phyloP scores from a whole-genome alignment of 1,140 invertebrate genomes.

The Drosophila mayri region DNA sequence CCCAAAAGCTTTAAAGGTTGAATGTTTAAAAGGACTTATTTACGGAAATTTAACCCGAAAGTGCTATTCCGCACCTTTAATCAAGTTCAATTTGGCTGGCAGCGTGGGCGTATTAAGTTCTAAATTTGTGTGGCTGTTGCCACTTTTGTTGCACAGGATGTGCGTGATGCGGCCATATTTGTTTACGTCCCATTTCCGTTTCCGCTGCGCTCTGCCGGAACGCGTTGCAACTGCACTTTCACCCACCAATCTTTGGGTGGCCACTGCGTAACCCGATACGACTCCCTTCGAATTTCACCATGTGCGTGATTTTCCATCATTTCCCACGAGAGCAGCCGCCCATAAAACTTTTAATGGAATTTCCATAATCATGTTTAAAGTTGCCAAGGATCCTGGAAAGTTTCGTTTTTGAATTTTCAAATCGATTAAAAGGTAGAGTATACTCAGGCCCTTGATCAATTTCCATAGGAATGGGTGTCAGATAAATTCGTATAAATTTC shows the following conservation, averaged over 20 bases:
- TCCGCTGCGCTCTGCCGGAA: conserved; percentile 40
- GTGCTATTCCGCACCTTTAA: background rate
- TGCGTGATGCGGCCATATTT: conserved; percentile 68
- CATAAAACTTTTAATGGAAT: conserved; percentile 75
- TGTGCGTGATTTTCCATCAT: conserved; percentile 72
- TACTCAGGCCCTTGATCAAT: background rate
- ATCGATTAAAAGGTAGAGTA: conserved; percentile 18
- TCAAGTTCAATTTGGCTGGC: background rate
- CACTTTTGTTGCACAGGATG: conserved; percentile 49
- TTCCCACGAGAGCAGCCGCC: conserved; percentile 15
- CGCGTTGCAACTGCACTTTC: conserved; percentile 38
- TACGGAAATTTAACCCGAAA: no score
- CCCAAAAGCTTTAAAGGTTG: no score
- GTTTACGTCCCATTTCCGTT: conserved; percentile 72
- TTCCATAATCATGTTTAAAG: conserved; percentile 69
- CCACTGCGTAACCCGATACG: conserved; percentile 56
- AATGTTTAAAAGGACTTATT: no score
- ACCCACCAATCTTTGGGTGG: background rate
- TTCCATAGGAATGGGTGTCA: conserved; percentile 1
- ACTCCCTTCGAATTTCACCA: background rate
- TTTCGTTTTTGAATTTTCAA: conserved; percentile 1
- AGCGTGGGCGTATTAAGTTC: background rate
- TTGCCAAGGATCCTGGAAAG: conserved; percentile 14
- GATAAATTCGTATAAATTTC: background rate
- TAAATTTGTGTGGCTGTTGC: conserved; percentile 15